phyloP scores from a whole-genome alignment of 2,888 invertebrate genomes.

The Saturnia japonica region DNA sequence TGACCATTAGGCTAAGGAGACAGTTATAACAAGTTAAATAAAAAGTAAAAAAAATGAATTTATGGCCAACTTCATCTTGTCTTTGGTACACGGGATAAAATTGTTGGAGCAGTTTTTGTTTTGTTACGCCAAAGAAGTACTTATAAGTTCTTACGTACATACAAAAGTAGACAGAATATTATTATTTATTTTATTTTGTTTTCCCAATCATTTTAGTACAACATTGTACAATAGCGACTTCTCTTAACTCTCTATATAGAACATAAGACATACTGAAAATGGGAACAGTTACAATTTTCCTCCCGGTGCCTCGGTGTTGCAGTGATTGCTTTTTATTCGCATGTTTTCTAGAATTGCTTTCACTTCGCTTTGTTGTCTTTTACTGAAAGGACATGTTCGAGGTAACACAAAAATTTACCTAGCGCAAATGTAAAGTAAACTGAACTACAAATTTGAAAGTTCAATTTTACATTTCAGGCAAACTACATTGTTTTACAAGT shows the following conservation, averaged over 20 bases:
- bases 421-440: slow-evolving; percentile 9
- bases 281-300: slow-evolving; percentile 1
- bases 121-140: no score
- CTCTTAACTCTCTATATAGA: neutral
- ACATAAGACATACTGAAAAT: neutral
- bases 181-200: neutral
- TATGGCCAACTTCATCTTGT: no score
- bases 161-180: no score
- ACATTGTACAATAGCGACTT: neutral
- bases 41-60: no score
- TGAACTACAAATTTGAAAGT: neutral
- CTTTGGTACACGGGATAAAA: no score
- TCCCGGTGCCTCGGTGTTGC: slow-evolving; percentile 18
- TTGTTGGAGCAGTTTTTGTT: no score
- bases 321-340: slow-evolving; percentile 26
- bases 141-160: no score
- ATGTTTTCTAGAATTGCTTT: slow-evolving; percentile 28
- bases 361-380: slow-evolving; percentile 25
- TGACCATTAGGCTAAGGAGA: no score
- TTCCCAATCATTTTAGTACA: neutral
- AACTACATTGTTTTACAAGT: neutral
- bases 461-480: no score
- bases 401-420: slow-evolving; percentile 4
- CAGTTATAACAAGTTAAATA: no score
- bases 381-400: slow-evolving; percentile 30